These are phyloP conservation scores for Acholoe squamosa DNA, from an alignment of 2,888 invertebrate species.

Conservation along the genomic window DNA sequence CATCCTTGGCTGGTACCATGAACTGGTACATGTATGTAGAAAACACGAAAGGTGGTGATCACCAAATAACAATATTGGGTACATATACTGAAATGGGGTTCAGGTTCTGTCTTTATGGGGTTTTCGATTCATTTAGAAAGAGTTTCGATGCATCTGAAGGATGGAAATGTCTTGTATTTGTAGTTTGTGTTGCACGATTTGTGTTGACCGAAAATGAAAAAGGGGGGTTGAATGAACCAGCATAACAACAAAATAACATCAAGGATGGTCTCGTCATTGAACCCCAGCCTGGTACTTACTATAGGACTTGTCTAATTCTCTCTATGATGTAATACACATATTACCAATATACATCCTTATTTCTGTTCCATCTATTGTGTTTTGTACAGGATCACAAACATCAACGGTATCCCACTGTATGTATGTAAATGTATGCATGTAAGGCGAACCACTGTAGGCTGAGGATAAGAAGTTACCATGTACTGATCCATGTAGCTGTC, in stretches of 20 bases:
- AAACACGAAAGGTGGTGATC: not conserved
- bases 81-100: not conserved
- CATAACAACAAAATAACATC: slow-evolving; percentile 11
- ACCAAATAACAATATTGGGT: not conserved
- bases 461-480: not conserved
- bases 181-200: too few relatives aligned
- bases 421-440: too few relatives aligned
- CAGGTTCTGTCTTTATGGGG: too few relatives aligned
- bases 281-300: slow-evolving; percentile 31
- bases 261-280: not conserved
- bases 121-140: too few relatives aligned
- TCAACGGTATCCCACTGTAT: slow-evolving; percentile 31
- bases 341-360: not conserved
- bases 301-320: not conserved
- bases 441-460: slow-evolving; percentile 30
- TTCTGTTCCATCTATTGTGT: slow-evolving; percentile 48
- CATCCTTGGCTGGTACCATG: slow-evolving; percentile 24
- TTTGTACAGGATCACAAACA: slow-evolving; percentile 40
- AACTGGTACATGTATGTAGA: not conserved
- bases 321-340: slow-evolving; percentile 38
- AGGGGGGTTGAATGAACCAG: slow-evolving; percentile 8
- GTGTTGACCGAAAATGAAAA: not conserved
- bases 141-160: not conserved
- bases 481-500: slow-evolving; percentile 43
- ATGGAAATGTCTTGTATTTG: not conserved